Conservation (phyloP, 2,888 invertebrate species). For the Ophioninae sp. region DNA sequence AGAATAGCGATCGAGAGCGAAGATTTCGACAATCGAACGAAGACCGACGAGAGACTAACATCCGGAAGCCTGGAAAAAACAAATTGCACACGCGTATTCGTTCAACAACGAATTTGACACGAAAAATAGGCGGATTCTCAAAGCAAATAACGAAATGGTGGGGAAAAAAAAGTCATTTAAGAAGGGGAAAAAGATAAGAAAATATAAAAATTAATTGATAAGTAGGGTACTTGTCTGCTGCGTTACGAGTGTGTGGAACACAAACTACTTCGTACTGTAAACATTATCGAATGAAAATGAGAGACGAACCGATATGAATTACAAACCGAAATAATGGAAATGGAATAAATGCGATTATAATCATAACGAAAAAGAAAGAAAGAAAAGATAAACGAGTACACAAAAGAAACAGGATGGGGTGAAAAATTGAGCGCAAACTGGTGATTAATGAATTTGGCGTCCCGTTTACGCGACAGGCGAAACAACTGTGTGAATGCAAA, state of each 20-base stretch:
- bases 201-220: conserved; percentile 32
- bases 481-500: conserved; percentile 78
- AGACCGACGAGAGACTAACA: conserved; percentile 33
- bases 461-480: conserved; percentile 71
- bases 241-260: conserved; percentile 63
- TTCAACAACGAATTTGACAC: conserved; percentile 24
- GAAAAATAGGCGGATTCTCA: conserved; percentile 22
- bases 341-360: conserved; percentile 27
- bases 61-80: conserved; percentile 6
- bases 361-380: conserved; percentile 19
- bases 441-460: conserved; percentile 67
- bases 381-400: not conserved
- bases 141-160: conserved; percentile 27
- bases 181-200: conserved; percentile 13
- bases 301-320: conserved; percentile 25
- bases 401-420: conserved; percentile 19
- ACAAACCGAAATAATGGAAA: conserved; percentile 19
- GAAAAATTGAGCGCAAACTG: conserved; percentile 67
- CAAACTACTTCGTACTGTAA: conserved; percentile 56
- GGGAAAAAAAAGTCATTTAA: conserved; percentile 13
- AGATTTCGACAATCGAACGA: conserved; percentile 47
- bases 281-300: conserved; percentile 45
- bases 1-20: conserved; percentile 21
- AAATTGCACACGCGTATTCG: conserved; percentile 20
- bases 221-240: conserved; percentile 64